These are phyloP conservation scores for Ascaphus truei DNA, from an alignment of 2,113 vertebrate genomes.

Conservation along the genomic window DNA sequence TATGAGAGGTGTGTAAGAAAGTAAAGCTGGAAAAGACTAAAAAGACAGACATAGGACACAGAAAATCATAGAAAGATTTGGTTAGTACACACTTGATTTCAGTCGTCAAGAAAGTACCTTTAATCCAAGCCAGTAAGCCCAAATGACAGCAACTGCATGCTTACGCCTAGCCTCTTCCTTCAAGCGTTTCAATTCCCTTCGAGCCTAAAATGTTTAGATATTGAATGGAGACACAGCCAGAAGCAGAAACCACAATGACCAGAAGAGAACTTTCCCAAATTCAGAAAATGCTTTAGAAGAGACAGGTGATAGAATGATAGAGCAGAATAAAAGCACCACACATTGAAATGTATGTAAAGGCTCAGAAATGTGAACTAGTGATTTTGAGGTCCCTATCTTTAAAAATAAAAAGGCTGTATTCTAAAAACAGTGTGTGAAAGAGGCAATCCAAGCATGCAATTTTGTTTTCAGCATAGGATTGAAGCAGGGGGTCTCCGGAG, in stretches of 20 bases:
- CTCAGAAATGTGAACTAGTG: too few relatives aligned
- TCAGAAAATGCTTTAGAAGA: neutral
- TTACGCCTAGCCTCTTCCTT: conserved; percentile 97
- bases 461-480: too few relatives aligned
- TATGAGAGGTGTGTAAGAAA: too few relatives aligned
- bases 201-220: conserved; percentile 86
- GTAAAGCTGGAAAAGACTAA: too few relatives aligned
- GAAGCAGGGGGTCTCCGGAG: too few relatives aligned
- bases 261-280: conserved; percentile 47
- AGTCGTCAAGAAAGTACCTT: conserved; percentile 78
- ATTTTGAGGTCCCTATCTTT: too few relatives aligned
- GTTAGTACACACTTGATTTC: conserved; percentile 14
- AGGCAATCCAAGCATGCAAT: too few relatives aligned
- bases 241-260: conserved; percentile 55
- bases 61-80: neutral
- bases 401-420: too few relatives aligned
- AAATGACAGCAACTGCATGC: conserved; percentile 97
- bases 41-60: too few relatives aligned
- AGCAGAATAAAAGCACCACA: too few relatives aligned
- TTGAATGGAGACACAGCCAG: conserved; percentile 67
- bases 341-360: too few relatives aligned
- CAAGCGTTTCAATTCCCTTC: conserved; percentile 94
- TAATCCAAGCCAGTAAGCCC: conserved; percentile 99
- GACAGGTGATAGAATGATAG: neutral
- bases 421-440: too few relatives aligned